These are phyloP conservation scores for Pegea sp. DNA, from an alignment of 23 tunicate genomes.

Conservation along the genomic window DNA sequence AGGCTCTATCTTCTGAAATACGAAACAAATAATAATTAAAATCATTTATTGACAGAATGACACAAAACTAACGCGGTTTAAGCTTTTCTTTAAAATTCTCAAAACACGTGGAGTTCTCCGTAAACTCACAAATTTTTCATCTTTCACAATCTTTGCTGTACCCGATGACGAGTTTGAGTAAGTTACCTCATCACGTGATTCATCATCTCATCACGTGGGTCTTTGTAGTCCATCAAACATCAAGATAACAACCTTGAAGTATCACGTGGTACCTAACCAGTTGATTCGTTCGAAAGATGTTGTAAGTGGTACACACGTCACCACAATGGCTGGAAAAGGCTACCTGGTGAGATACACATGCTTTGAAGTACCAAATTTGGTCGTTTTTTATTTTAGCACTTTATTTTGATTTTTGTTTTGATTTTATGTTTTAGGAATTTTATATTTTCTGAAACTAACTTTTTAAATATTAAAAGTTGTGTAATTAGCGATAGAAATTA, in stretches of 20 bases:
- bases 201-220: neutral
- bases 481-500: too few species aligned
- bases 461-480: too few species aligned
- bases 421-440: too few species aligned
- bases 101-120: too few species aligned
- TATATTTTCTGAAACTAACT: too few species aligned
- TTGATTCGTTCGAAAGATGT: constrained; percentile 20
- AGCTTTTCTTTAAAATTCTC: too few species aligned
- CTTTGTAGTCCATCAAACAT: neutral
- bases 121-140: too few species aligned
- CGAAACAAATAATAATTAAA: too few species aligned
- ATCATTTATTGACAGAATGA: too few species aligned
- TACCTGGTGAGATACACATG: constrained; percentile 18
- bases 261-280: constrained; percentile 43
- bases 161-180: constrained; percentile 16
- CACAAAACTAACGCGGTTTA: too few species aligned
- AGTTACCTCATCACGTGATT: constrained; percentile 3
- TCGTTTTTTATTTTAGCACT: neutral
- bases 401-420: neutral
- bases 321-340: constrained; percentile 39
- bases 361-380: neutral
- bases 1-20: too few species aligned
- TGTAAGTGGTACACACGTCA: constrained; percentile 38
- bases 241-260: neutral
- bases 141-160: constrained; percentile 39